A percentile compares a stretch with the other conserved stretches of the same genome.
Conservation (phyloP, 2,888 invertebrate species). For the Plusia festucae region DNA sequence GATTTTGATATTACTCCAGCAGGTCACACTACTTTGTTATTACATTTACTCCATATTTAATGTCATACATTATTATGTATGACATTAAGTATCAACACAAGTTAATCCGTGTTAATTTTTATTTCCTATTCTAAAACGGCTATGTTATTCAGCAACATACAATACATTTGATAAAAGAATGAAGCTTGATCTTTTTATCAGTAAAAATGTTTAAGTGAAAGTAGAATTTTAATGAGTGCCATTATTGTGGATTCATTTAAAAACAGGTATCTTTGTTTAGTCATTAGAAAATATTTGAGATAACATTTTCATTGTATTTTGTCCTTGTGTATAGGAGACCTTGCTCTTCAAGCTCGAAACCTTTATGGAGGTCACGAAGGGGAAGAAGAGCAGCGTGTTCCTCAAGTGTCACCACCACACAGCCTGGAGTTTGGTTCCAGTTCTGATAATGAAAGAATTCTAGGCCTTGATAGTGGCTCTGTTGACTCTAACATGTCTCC, state of each 20-base stretch:
- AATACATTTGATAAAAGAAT: no score
- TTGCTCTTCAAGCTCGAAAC: slow-evolving; percentile 83
- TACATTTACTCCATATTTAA: not conserved
- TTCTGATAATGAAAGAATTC: slow-evolving; percentile 94
- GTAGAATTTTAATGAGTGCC: no score
- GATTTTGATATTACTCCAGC: slow-evolving; percentile 97
- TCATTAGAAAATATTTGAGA: not conserved
- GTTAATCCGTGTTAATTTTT: no score
- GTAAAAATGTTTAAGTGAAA: no score
- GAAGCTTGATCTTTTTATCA: no score
- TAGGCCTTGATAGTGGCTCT: slow-evolving; percentile 95
- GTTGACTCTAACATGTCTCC: slow-evolving; percentile 94
- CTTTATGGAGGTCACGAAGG: slow-evolving; percentile 85
- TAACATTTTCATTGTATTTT: not conserved
- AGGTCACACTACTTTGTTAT: slow-evolving; percentile 78
- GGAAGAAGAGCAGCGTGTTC: slow-evolving; percentile 95
- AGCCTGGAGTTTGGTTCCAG: slow-evolving; percentile 93
- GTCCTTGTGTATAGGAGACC: slow-evolving; percentile 76
- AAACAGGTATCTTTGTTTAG: no score
- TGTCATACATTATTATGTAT: not conserved
- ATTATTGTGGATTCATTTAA: no score
- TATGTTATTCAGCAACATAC: no score
- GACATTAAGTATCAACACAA: not conserved
- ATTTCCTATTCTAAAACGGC: no score
- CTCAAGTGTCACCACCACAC: slow-evolving; percentile 93